Conservation (phyloP, 2,113 vertebrate genomes). For the Clupea harengus region DNA sequence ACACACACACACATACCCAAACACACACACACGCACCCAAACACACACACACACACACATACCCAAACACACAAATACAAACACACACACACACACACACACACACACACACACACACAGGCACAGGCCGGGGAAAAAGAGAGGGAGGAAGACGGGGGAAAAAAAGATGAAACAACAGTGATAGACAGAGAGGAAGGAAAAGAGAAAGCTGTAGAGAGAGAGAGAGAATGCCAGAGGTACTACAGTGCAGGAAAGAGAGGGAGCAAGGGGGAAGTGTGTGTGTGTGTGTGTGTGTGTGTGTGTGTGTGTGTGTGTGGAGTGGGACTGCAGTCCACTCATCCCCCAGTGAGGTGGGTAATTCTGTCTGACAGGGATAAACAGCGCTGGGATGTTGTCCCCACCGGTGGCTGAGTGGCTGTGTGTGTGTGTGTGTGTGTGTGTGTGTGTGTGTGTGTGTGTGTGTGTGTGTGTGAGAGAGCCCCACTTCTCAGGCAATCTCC, state of each 20-base stretch:
- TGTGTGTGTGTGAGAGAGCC: constrained; percentile 51
- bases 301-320: constrained; percentile 43
- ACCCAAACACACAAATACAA: not conserved
- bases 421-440: constrained; percentile 35
- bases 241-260: constrained; percentile 18
- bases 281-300: constrained; percentile 41
- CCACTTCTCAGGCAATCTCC: constrained; percentile 58
- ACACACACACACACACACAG: too few species aligned
- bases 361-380: constrained; percentile 78
- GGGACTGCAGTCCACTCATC: constrained; percentile 48
- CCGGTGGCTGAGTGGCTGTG: constrained; percentile 40
- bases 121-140: too few species aligned
- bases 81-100: not conserved
- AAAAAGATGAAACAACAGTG: not conserved
- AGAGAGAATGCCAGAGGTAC: constrained; percentile 28
- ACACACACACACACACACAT: too few species aligned
- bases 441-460: constrained; percentile 40
- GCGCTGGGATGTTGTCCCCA: constrained; percentile 66
- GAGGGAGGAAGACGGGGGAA: not conserved
- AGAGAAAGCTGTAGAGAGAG: not conserved
- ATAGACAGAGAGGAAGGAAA: not conserved
- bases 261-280: too few species aligned
- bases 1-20: too few species aligned
- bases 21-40: too few species aligned
- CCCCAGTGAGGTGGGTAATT: constrained; percentile 68